These are phyloP conservation scores for Oreocharis arfaki DNA, from an alignment of 2,113 vertebrate species.

Conservation along the genomic window DNA sequence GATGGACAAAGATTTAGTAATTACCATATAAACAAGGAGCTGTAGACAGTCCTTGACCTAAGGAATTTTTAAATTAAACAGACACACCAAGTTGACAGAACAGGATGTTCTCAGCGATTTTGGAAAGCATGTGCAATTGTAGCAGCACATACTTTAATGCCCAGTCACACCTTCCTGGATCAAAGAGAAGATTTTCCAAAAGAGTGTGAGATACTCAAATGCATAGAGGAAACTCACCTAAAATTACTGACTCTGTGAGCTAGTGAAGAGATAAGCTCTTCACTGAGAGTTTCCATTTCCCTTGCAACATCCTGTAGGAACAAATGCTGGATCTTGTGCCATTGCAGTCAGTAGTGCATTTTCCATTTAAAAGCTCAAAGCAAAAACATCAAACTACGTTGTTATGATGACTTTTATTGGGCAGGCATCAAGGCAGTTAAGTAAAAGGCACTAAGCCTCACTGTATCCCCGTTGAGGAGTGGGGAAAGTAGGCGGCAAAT, in stretches of 20 bases:
- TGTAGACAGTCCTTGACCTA: not conserved
- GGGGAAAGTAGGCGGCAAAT: not conserved
- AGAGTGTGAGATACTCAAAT: not conserved
- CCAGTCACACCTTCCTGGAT: not conserved
- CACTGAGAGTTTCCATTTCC: not conserved
- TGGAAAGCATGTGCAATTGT: not conserved
- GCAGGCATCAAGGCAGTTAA: not conserved
- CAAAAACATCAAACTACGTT: not conserved
- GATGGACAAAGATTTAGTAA: not conserved
- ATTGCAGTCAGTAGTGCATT: not conserved
- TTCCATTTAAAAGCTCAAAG: not conserved
- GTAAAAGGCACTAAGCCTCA: not conserved
- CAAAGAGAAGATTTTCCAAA: not conserved
- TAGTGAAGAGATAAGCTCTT: not conserved
- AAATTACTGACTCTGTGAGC: not conserved
- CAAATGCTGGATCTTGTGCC: not conserved
- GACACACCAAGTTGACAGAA: not conserved
- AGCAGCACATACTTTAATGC: not conserved
- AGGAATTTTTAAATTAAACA: not conserved
- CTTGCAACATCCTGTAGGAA: not conserved
- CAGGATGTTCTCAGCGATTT: not conserved
- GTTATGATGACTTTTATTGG: not conserved
- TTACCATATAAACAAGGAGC: not conserved
- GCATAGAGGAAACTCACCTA: not conserved
- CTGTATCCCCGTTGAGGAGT: not conserved